phyloP scores from a whole-genome alignment of 2,888 invertebrate genomes.

The Morinoia aosen region DNA sequence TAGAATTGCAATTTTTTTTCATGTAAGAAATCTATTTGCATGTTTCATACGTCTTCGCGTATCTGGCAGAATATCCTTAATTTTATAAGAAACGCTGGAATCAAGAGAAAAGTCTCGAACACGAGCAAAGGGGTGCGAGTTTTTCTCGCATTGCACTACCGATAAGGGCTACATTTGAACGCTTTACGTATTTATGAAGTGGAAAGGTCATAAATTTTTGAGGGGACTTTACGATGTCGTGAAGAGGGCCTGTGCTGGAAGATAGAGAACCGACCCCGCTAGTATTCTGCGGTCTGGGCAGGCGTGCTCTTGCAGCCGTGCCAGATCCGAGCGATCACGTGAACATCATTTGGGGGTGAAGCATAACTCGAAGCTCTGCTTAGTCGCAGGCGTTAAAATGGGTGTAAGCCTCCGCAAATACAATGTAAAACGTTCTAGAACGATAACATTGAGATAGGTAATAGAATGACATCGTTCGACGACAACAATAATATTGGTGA shows the following conservation, averaged over 20 bases:
- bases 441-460: neutral
- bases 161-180: conserved; percentile 37
- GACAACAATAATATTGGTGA: too few species aligned
- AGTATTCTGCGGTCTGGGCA: neutral
- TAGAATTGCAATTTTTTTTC: neutral
- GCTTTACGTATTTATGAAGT: conserved; percentile 48
- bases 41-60: neutral
- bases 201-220: conserved; percentile 35
- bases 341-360: neutral
- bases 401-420: neutral
- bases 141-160: conserved; percentile 26
- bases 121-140: neutral
- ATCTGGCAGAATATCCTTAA: neutral
- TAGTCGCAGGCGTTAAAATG: neutral
- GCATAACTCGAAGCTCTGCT: neutral
- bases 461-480: neutral
- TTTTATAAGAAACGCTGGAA: neutral
- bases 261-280: neutral
- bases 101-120: neutral
- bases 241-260: neutral
- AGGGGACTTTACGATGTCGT: conserved; percentile 29
- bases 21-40: neutral
- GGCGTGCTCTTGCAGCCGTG: neutral
- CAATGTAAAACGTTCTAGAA: neutral
- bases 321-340: neutral